Conservation (phyloP, 2,113 vertebrate genomes). For the Haemorhous mexicanus region DNA sequence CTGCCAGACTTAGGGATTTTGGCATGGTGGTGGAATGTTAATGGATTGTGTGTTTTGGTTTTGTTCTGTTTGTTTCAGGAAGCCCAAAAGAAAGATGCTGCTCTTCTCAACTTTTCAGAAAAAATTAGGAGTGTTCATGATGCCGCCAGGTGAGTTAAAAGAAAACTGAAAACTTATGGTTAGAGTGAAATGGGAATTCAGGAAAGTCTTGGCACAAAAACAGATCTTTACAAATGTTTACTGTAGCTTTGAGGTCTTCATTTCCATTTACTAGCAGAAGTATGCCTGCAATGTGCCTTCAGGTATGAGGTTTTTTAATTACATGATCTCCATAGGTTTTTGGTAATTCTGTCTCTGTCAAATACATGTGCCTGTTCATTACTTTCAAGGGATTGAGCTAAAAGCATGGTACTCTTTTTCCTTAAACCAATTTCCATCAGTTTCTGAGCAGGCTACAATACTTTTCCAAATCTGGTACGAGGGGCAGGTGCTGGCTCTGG, state of each 20-base stretch:
- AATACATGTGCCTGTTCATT: not conserved
- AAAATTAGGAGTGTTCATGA: conserved; percentile 87
- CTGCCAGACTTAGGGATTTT: not conserved
- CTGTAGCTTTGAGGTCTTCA: conserved; percentile 24
- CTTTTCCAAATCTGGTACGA: not conserved
- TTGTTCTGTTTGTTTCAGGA: conserved; percentile 81
- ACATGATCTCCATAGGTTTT: not conserved
- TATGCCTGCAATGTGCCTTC: conserved; percentile 38
- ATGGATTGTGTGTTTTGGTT: conserved; percentile 53
- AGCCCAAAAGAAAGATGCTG: conserved; percentile 92
- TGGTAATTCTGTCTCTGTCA: not conserved
- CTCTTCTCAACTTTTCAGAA: conserved; percentile 88
- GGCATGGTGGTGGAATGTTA: conserved; percentile 26
- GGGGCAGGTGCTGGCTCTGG: not conserved
- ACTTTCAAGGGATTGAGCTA: not conserved
- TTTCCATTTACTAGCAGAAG: conserved; percentile 40
- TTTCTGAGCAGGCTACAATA: not conserved
- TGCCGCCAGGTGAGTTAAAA: conserved; percentile 83
- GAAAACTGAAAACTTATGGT: not conserved
- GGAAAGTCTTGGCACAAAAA: conserved; percentile 3
- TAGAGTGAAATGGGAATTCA: not conserved
- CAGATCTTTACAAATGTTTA: conserved; percentile 33
- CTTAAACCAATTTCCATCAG: not conserved
- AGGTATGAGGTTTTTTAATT: conserved; percentile 6
- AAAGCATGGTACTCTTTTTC: not conserved